A percentile compares a stretch with the other conserved stretches of the same genome.
These are phyloP conservation scores for Mustelus asterias DNA, from an alignment of 2,113 vertebrate species.

Conservation along the genomic window DNA sequence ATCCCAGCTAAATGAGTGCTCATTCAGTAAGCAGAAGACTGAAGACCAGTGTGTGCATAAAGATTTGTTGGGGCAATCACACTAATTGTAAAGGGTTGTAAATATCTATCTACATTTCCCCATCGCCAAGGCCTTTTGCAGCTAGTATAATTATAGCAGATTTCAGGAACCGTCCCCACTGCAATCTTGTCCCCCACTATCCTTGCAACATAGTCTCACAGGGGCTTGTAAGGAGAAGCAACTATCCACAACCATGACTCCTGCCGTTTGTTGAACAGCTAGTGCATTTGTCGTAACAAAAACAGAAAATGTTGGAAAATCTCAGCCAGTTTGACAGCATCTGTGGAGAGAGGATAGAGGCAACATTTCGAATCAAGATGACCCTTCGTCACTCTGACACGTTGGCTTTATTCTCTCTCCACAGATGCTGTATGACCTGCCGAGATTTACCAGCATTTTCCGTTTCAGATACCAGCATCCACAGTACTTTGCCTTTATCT, in stretches of 20 bases:
- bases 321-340: no score
- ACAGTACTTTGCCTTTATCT: no score
- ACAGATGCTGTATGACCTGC: no score
- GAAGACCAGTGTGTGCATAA: not conserved
- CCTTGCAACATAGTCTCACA: not conserved
- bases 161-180: not conserved
- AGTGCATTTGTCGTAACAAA: no score
- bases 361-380: no score
- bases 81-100: not conserved
- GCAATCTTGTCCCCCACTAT: no score
- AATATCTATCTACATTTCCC: not conserved
- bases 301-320: no score
- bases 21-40: not conserved
- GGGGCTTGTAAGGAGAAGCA: not conserved
- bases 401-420: no score
- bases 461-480: no score
- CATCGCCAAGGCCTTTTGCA: not conserved
- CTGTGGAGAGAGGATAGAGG: no score
- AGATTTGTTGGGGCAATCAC: not conserved
- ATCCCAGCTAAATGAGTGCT: not conserved
- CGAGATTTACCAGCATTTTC: no score
- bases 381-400: no score
- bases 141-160: not conserved
- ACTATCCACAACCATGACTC: not conserved
- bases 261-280: not conserved